These are phyloP conservation scores for Cryptus armator DNA, from an alignment of 2,888 invertebrate species.

Conservation along the genomic window DNA sequence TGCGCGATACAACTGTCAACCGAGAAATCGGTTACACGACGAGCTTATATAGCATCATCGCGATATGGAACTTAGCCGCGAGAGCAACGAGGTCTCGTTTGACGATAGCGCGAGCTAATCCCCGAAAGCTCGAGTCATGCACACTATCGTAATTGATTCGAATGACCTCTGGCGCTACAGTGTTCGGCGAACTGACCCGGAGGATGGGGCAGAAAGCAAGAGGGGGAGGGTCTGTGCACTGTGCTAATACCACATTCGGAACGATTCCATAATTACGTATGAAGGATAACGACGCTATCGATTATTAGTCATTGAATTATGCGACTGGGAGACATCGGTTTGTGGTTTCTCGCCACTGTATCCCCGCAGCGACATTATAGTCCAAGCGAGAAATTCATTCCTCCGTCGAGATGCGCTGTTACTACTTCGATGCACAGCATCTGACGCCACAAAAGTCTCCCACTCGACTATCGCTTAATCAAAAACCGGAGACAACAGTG, in stretches of 20 bases:
- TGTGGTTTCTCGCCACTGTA: not conserved
- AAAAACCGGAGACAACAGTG: slow-evolving; percentile 43
- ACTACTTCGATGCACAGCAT: not conserved
- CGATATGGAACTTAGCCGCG: slow-evolving; percentile 47
- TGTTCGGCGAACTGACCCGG: too few species aligned
- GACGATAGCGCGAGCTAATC: slow-evolving; percentile 68
- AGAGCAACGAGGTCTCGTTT: slow-evolving; percentile 40
- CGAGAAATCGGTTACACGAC: slow-evolving; percentile 29
- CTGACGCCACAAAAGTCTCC: slow-evolving; percentile 13
- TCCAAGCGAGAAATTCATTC: too few species aligned
- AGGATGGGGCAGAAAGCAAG: too few species aligned
- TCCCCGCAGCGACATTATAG: too few species aligned
- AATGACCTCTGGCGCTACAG: slow-evolving; percentile 56
- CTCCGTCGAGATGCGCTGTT: not conserved
- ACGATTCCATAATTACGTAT: slow-evolving; percentile 68
- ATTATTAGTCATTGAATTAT: slow-evolving; percentile 60
- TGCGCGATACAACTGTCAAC: slow-evolving; percentile 43
- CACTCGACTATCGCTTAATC: slow-evolving; percentile 13
- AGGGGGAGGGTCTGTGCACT: slow-evolving; percentile 8
- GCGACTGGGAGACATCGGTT: slow-evolving; percentile 23
- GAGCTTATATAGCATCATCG: slow-evolving; percentile 47
- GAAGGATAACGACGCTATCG: slow-evolving; percentile 64
- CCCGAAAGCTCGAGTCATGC: slow-evolving; percentile 54
- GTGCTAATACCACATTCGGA: slow-evolving; percentile 62
- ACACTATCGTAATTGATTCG: slow-evolving; percentile 70